Percentiles rank a stretch among this genome's conserved stretches.
These are phyloP conservation scores for Pelodiscus sinensis DNA, from an alignment of 2,113 vertebrate genomes.

Conservation along the genomic window DNA sequence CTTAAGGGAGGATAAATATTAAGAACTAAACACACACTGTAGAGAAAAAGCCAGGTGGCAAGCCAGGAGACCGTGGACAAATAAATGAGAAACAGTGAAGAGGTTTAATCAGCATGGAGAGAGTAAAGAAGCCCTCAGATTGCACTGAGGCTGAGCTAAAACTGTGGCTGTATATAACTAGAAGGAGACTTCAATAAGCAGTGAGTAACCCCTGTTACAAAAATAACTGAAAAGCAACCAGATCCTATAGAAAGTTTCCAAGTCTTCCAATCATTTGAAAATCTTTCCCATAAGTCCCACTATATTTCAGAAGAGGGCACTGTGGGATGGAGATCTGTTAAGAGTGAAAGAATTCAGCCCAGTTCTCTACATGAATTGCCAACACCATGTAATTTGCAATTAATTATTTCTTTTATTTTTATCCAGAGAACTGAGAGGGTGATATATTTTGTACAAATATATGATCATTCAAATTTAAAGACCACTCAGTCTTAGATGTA, in stretches of 20 bases:
- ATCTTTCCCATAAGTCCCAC: constrained; percentile 37
- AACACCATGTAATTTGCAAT: constrained; percentile 64
- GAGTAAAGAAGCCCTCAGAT: background rate
- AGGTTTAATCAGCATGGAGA: background rate
- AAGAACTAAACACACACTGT: background rate
- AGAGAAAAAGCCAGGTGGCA: background rate
- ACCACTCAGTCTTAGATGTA: constrained; percentile 1
- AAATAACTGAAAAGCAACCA: background rate
- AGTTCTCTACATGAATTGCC: constrained; percentile 44
- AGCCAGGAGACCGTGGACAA: background rate
- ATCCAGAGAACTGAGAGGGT: constrained; percentile 24
- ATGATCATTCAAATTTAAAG: constrained; percentile 22
- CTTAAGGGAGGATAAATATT: background rate
- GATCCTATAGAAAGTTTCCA: background rate
- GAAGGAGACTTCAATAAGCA: background rate
- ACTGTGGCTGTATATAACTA: background rate
- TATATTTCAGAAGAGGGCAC: constrained; percentile 77
- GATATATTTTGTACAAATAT: constrained; percentile 49
- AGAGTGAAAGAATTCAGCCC: constrained; percentile 17
- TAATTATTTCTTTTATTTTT: constrained; percentile 72
- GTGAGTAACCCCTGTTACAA: background rate
- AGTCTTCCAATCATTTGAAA: constrained; percentile 8
- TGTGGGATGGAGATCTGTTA: constrained; percentile 72
- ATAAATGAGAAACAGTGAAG: background rate
- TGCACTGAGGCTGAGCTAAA: background rate